These are phyloP conservation scores for Atopsyche davidsoni DNA, from an alignment of 1,140 invertebrate genomes.

Conservation along the genomic window DNA sequence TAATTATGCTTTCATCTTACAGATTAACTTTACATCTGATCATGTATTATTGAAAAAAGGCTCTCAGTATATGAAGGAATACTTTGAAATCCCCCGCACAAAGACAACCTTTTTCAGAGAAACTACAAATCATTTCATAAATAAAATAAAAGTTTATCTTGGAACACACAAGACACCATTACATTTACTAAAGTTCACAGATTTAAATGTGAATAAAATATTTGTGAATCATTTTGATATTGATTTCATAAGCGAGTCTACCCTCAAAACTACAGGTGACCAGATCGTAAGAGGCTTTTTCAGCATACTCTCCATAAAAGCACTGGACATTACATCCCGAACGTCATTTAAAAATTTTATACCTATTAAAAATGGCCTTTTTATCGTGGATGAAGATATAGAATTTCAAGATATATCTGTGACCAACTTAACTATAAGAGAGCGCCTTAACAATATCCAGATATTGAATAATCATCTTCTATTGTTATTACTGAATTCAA, in stretches of 20 bases:
- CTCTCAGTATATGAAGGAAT: slow-evolving; percentile 16
- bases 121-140: no score
- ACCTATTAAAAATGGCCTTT: slow-evolving; percentile 28
- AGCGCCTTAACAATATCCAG: slow-evolving; percentile 33
- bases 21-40: no score
- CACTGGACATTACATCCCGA: no score
- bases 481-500: slow-evolving; percentile 33
- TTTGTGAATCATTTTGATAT: no score
- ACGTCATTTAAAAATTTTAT: slow-evolving; percentile 32
- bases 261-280: no score
- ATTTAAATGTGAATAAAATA: no score
- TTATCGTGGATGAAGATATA: slow-evolving; percentile 32
- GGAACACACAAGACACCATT: no score
- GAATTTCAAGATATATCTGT: slow-evolving; percentile 31
- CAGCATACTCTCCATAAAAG: no score
- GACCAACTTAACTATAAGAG: slow-evolving; percentile 30
- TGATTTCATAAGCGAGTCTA: no score
- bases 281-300: no score
- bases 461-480: slow-evolving; percentile 32
- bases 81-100: slow-evolving; percentile 4
- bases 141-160: slow-evolving; percentile 24
- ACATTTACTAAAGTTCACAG: no score
- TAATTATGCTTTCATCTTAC: slow-evolving; percentile 7
- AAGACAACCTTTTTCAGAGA: slow-evolving; percentile 18
- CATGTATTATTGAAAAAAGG: no score